Evolutionary conservation across 2,113 vertebrate genomes (phyloP).

Genomic region (Clarias gariepinus): DNA sequence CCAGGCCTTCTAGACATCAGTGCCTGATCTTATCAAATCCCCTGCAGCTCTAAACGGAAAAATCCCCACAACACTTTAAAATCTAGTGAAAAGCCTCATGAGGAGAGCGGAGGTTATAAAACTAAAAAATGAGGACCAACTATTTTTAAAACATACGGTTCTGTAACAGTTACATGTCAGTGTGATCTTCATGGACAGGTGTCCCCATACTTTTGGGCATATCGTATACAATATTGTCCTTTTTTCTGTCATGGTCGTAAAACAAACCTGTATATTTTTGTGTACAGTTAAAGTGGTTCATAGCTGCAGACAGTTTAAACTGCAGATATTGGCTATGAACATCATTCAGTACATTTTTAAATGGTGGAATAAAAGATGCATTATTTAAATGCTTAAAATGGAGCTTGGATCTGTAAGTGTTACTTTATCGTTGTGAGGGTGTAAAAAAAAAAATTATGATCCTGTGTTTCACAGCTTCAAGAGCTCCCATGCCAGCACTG

Average conservation of each 20-base stretch:
- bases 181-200: not conserved
- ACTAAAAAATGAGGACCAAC: not conserved
- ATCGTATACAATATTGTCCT: not conserved
- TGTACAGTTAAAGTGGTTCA: not conserved
- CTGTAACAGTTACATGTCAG: not conserved
- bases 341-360: slow-evolving; percentile 4
- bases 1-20: not conserved
- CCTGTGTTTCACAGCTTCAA: slow-evolving; percentile 54
- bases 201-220: not conserved
- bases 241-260: not conserved
- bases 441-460: slow-evolving; percentile 52
- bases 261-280: not conserved
- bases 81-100: not conserved
- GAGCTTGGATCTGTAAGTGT: not conserved
- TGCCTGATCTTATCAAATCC: not conserved
- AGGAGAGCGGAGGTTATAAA: not conserved
- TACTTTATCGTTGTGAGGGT: slow-evolving; percentile 44
- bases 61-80: not conserved
- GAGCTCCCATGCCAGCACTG: slow-evolving; percentile 59
- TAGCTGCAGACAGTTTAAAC: not conserved
- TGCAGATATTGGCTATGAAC: too few species aligned
- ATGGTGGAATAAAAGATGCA: not conserved
- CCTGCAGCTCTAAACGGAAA: not conserved
- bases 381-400: slow-evolving; percentile 3
- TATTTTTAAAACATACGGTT: not conserved